Evolutionary conservation across 2,888 invertebrate species (phyloP).

Genomic region (Odontothrips loti): DNA sequence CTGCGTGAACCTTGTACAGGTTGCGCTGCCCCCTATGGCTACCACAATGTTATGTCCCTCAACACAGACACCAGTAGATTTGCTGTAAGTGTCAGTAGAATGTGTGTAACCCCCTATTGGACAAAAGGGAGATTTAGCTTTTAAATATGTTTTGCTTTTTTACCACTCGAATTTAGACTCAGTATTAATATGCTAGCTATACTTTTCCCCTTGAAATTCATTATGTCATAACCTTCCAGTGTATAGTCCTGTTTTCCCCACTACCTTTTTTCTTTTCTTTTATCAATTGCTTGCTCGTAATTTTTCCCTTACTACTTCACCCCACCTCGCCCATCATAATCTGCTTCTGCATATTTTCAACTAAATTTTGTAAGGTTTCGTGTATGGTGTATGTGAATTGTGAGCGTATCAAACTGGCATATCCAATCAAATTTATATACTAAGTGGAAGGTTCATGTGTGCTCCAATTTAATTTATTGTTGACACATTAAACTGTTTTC

Average conservation of each 20-base stretch:
- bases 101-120: constrained; percentile 14
- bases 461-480: too few relatives aligned
- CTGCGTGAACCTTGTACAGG: constrained; percentile 65
- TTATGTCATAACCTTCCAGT: too few relatives aligned
- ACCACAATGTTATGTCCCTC: constrained; percentile 87
- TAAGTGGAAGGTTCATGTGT: background rate
- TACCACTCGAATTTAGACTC: background rate
- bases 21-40: constrained; percentile 95
- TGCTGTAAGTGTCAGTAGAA: constrained; percentile 63
- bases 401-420: too few relatives aligned
- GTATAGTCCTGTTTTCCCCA: background rate
- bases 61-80: constrained; percentile 78
- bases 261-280: background rate
- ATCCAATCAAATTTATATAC: background rate
- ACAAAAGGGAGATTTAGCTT: constrained; percentile 30
- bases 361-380: too few relatives aligned
- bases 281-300: too few relatives aligned
- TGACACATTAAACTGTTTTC: too few relatives aligned
- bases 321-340: background rate
- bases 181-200: background rate
- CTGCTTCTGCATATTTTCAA: background rate
- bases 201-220: too few relatives aligned
- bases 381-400: too few relatives aligned
- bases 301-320: too few relatives aligned
- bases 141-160: background rate